Evolutionary conservation across 2,888 invertebrate species (phyloP), one percentile per base, ranked within the genome.

Genomic region (Epinotia ramella): DNA sequence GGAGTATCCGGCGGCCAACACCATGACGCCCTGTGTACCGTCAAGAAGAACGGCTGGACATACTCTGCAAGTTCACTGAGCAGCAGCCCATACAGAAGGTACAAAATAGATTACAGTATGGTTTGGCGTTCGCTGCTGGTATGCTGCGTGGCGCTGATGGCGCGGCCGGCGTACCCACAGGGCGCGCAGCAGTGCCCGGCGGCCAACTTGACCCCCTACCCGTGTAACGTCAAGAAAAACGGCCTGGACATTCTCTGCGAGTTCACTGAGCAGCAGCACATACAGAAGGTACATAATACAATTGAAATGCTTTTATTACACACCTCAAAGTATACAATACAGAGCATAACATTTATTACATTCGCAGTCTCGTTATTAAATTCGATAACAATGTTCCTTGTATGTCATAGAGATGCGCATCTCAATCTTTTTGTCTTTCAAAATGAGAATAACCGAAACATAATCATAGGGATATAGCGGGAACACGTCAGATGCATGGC

Each of bases 181-280:
- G 93, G 93, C 79, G 91, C 95, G 81, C 97, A 97, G 91, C 96
- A 96, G 88, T 97, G 97, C 90, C 98, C 98, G 64, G 93, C 96
- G 78, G 95, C 96, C 80, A 92, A 91, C 78, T 97, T 98, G 85
- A 91, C 96, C 70, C 98, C 98, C 49, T 98, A 98, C 92, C 95
- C 96, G 81, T 98, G 98, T 89, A 96, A 96, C 81, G 97, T 98
- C 81, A 98, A 98, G 92, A 98, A 97, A 92, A 97, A 97, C 85
- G 98, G 98, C 64, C 95, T 98, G 81, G 98, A 98, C 88, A 96
- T 98, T 79, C 95, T 97, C 79, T 98, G 98, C 95, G 98, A 98
- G 94, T 96, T 97, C 83, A 98, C 98, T 71, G 97, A 98, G 87
- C 95, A 96, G 82, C 95, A 95, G 80, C 97, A 97, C 84, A 97